Evolutionary conservation across 2,113 vertebrate genomes (phyloP).

Genomic region (Riparia riparia): DNA sequence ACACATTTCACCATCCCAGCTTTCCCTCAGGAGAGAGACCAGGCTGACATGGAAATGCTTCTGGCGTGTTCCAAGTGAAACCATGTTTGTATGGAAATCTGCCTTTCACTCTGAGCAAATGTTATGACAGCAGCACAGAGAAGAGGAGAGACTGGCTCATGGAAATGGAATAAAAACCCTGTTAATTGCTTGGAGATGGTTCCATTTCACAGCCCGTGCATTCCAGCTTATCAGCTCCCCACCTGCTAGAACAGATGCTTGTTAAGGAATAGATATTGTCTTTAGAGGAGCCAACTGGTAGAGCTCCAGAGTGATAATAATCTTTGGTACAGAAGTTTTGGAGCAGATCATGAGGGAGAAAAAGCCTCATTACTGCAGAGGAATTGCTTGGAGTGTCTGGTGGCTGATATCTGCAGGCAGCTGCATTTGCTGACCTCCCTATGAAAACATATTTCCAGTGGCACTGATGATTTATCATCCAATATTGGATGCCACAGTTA

Average conservation of each 20-base stretch:
- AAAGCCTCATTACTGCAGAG: slow-evolving; percentile 29
- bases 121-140: slow-evolving; percentile 47
- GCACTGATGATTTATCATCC: slow-evolving; percentile 15
- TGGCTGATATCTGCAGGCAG: slow-evolving; percentile 13
- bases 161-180: not conserved
- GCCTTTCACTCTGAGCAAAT: slow-evolving; percentile 52
- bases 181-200: slow-evolving; percentile 43
- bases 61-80: slow-evolving; percentile 22
- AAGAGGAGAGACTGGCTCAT: not conserved
- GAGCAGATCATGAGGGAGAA: not conserved
- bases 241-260: slow-evolving; percentile 57
- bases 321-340: slow-evolving; percentile 41
- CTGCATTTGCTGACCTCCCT: slow-evolving; percentile 20
- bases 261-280: slow-evolving; percentile 37
- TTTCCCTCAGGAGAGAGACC: not conserved
- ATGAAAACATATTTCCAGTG: slow-evolving; percentile 12
- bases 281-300: slow-evolving; percentile 9
- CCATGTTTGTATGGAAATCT: slow-evolving; percentile 43
- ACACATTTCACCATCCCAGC: not conserved
- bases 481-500: slow-evolving; percentile 9
- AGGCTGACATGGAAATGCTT: not conserved
- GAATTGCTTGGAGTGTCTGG: slow-evolving; percentile 6
- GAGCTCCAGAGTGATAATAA: slow-evolving; percentile 17
- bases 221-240: slow-evolving; percentile 52
- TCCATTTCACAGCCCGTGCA: not conserved